Evolutionary conservation across 2,797 vertebrate species (phyloP).

Genomic region (Poeciliopsis presidionis): DNA sequence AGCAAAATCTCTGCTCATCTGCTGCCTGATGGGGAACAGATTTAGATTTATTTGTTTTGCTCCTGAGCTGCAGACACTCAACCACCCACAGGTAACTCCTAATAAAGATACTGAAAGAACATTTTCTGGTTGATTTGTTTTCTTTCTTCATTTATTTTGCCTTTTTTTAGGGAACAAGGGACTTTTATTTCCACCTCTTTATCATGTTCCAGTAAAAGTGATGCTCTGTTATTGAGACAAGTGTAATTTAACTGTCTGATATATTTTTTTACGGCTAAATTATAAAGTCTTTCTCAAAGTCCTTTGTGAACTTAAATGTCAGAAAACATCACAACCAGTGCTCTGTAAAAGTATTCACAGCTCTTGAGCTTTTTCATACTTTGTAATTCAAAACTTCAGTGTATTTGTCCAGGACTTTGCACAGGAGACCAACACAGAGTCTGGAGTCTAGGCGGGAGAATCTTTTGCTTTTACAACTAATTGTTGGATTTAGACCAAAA

Average conservation of each 20-base stretch:
- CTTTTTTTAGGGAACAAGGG: not conserved
- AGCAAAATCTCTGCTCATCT: conserved; percentile 28
- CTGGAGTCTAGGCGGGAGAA: not conserved
- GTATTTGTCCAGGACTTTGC: not conserved
- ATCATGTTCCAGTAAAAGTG: not conserved
- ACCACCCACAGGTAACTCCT: not conserved
- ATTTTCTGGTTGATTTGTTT: not conserved
- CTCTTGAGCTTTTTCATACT: not conserved
- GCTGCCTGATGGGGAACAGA: conserved; percentile 24
- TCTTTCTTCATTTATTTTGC: not conserved
- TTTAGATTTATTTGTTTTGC: conserved; percentile 33
- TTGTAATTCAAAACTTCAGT: not conserved
- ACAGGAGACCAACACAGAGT: not conserved
- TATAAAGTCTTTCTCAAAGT: not conserved
- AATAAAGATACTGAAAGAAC: not conserved
- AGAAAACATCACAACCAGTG: not conserved
- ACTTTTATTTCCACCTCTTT: not conserved
- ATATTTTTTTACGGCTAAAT: not conserved
- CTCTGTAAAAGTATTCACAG: not conserved
- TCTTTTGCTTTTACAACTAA: not conserved
- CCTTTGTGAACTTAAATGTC: not conserved
- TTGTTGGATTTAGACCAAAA: not conserved
- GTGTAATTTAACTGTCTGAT: not conserved
- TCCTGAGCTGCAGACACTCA: not conserved
- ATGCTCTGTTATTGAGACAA: not conserved